Evolutionary conservation across 2,888 invertebrate species (phyloP), one percentile per base, ranked within the genome.

Genomic region (Coelopa pilipes): DNA sequence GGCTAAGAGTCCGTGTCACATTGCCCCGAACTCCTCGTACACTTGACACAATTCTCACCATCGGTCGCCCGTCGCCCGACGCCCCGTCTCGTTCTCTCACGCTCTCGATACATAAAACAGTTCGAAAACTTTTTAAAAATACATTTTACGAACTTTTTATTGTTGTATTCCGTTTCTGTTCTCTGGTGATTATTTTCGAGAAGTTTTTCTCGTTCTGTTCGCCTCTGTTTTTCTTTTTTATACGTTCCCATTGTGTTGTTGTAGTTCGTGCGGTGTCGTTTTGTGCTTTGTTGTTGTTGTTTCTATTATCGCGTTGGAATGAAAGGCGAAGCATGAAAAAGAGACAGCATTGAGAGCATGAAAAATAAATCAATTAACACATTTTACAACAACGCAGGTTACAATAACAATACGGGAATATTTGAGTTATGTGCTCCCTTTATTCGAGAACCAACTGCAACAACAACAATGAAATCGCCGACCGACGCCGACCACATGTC

Each of bases 31-130:
- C 53, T 53, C 13, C 9, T 21, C 60, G 60, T 24, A 62, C 60
- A 62, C 60, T 62, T 62, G 60, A 62, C 60, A 62, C 60, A 24
- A 62, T 62, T 62, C 24, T 62, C 34, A 24, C 24, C 53, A 15
- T 53, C n/a, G 13, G n/a, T 53, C 53, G 53, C 53, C 10, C 13
- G 49, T 13, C 10, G 13, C 10, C 13, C 13, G 10, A 13, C 49
- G 49, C 49, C 10, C 53, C n/a, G 10, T 53, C 17, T 57, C 57
- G 15, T 11, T 57, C 21, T n/a, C 21, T 57, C 19, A 21, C 1
- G 34, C 15, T 19, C 60, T 62, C 60, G 24, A 24, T 62, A 62
- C 60, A 62, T 62, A n/a, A 57, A 62, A 12, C 34, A 21, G 15
- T 11, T 3, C 15, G 5, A 62, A 62, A 62, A 53, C 13, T 53